Conservation (phyloP, 23 tunicate species). For the Diplosoma virens region DNA sequence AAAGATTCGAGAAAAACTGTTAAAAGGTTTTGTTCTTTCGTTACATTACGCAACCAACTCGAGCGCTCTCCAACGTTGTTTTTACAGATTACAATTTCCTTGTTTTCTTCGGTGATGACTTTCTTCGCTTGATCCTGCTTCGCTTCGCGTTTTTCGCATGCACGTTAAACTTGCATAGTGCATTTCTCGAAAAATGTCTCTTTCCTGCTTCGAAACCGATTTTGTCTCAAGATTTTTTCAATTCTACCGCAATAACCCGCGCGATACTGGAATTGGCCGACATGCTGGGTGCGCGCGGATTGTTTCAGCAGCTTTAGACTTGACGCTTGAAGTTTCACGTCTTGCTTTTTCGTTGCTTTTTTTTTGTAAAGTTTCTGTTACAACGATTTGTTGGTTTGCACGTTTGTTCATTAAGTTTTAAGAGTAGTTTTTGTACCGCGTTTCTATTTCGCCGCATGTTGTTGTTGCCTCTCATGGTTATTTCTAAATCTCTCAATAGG, state of each 20-base stretch:
- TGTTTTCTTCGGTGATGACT: constrained; percentile 77
- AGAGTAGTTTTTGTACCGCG: no score
- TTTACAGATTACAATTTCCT: constrained; percentile 71
- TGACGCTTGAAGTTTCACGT: neutral
- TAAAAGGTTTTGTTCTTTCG: neutral
- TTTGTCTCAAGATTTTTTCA: constrained; percentile 75
- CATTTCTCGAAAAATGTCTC: neutral
- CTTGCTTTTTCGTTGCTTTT: no score
- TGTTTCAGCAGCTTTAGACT: constrained; percentile 59
- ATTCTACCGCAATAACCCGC: constrained; percentile 51
- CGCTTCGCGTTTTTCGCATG: constrained; percentile 77
- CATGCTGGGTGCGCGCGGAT: constrained; percentile 50
- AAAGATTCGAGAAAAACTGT: neutral
- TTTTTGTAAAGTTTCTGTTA: no score
- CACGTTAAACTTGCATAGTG: constrained; percentile 47
- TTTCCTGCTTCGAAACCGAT: no score
- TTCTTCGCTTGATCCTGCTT: constrained; percentile 67
- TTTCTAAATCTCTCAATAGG: no score
- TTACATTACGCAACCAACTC: no score
- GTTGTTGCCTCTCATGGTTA: no score
- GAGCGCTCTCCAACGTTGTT: neutral
- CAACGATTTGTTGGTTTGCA: no score
- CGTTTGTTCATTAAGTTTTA: no score
- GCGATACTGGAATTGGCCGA: constrained; percentile 69
- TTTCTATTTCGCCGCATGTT: no score